Percentiles rank a stretch among this genome's conserved stretches.
phyloP scores from a whole-genome alignment of 2,113 vertebrate genomes.

The Anhinga rufa region DNA sequence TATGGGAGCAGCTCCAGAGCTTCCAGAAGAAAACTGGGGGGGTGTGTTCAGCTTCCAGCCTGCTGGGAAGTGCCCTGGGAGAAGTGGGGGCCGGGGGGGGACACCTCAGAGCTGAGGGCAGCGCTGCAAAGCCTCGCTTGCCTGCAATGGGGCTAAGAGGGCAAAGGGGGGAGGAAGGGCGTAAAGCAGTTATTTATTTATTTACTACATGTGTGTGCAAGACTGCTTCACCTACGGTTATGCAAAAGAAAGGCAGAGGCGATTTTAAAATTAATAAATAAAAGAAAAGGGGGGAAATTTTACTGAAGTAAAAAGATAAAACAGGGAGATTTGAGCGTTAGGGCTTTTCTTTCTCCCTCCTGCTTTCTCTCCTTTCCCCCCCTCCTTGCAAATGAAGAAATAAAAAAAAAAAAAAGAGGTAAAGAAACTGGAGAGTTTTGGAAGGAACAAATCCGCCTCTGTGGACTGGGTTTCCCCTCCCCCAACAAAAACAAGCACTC shows the following conservation, averaged over 20 bases:
- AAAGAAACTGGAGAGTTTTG: conserved; percentile 77
- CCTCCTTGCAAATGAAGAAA: background rate
- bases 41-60: background rate
- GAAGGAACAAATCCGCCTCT: conserved; percentile 82
- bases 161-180: background rate
- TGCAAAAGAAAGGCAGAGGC: conserved; percentile 42
- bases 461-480: conserved; percentile 81
- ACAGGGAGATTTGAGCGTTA: conserved; percentile 14
- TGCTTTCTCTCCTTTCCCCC: background rate
- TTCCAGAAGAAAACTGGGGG: background rate
- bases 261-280: background rate
- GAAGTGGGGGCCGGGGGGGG: background rate
- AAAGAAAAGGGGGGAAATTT: background rate
- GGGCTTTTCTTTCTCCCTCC: background rate
- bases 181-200: conserved; percentile 29
- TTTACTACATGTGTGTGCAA: conserved; percentile 56
- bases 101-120: background rate
- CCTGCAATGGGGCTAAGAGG: background rate
- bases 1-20: background rate
- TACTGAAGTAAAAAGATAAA: background rate
- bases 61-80: background rate
- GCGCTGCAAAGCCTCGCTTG: background rate
- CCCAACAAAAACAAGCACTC: conserved; percentile 89
- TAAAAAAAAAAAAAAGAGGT: conserved; percentile 23
- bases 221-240: conserved; percentile 54